Evolutionary conservation across 53 echinoderm and acorn worm genomes (phyloP).

Genomic region (Mesocentrotus franciscanus): DNA sequence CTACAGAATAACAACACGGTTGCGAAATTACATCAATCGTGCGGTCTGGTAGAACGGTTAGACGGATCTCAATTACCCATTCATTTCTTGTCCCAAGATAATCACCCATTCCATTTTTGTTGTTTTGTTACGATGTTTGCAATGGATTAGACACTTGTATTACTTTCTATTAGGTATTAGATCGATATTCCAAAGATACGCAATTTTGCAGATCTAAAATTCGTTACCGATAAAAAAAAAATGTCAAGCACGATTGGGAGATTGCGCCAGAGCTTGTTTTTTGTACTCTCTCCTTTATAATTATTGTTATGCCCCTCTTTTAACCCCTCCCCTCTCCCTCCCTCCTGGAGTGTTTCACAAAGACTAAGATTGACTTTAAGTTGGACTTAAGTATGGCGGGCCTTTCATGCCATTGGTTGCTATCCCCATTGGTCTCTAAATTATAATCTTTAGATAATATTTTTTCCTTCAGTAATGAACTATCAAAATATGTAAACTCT

Average conservation of each 20-base stretch:
- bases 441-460: no score
- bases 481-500: no score
- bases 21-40: conserved; percentile 50
- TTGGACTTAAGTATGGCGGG: no score
- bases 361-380: no score
- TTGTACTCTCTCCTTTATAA: no score
- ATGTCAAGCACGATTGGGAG: background rate
- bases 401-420: no score
- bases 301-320: no score
- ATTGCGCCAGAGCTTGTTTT: no score
- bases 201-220: background rate
- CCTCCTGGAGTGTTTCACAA: no score
- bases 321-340: no score
- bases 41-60: background rate
- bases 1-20: conserved; percentile 50
- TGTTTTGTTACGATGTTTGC: background rate
- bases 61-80: background rate
- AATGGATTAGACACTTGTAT: background rate
- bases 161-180: background rate
- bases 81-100: background rate
- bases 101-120: background rate
- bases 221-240: background rate
- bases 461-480: no score
- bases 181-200: background rate
- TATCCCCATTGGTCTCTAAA: no score